Conservation (phyloP, 2,888 invertebrate genomes). For the Elegia similella region DNA sequence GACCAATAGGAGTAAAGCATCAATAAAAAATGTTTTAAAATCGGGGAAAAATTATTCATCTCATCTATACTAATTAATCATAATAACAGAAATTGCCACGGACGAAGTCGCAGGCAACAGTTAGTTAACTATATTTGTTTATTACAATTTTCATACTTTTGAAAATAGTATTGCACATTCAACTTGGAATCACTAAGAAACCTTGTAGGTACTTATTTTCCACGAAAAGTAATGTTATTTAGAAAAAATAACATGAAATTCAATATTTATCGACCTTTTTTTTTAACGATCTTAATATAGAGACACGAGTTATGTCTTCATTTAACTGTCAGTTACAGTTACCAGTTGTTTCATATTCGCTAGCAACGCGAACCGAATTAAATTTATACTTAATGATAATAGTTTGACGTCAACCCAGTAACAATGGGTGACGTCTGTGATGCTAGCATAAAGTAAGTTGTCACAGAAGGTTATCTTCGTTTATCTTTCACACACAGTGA, state of each 20-base stretch:
- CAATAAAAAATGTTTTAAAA: too few relatives aligned
- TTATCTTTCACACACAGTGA: neutral
- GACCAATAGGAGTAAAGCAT: too few relatives aligned
- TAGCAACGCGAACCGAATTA: neutral
- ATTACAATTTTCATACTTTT: too few relatives aligned
- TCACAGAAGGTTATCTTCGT: neutral
- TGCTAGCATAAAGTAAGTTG: neutral
- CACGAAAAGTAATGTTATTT: too few relatives aligned
- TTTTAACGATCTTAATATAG: neutral
- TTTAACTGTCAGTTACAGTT: neutral
- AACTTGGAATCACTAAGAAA: too few relatives aligned
- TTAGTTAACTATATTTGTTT: too few relatives aligned
- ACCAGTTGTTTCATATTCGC: neutral
- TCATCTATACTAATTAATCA: too few relatives aligned
- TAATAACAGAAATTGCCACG: too few relatives aligned
- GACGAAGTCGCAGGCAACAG: too few relatives aligned
- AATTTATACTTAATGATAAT: conserved; percentile 19
- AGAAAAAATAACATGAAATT: neutral
- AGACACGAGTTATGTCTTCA: neutral
- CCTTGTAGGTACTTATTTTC: too few relatives aligned
- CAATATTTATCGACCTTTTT: neutral
- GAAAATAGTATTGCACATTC: too few relatives aligned
- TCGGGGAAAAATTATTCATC: too few relatives aligned
- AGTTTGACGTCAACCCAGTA: conserved; percentile 22
- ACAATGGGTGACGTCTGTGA: conserved; percentile 23